Conservation (phyloP, 2,113 vertebrate genomes). For the human (Homo sapiens) region GRCh38 chr3:28631501-28632000, state of each 20-base stretch:
- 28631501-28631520: too few species aligned
- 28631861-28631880: not conserved
- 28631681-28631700: not conserved
- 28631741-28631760: slow-evolving; percentile 24
- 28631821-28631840: not conserved
- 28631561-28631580: not conserved
- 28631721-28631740: slow-evolving; percentile 15
- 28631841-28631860: not conserved
- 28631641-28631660: slow-evolving; percentile 32
- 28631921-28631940: not conserved
- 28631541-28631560: not conserved
- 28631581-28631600: slow-evolving; percentile 29
- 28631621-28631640: slow-evolving; percentile 67
- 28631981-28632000: not conserved
- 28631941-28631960: not conserved
- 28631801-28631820: not conserved
- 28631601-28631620: not conserved
- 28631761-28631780: not conserved
- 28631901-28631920: not conserved
- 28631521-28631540: not conserved
- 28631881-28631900: not conserved
- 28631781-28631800: not conserved
- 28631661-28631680: not conserved
- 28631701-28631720: slow-evolving; percentile 48
- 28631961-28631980: not conserved